phyloP scores from a whole-genome alignment of 2,797 vertebrate genomes.

The Carcharodon carcharias region DNA sequence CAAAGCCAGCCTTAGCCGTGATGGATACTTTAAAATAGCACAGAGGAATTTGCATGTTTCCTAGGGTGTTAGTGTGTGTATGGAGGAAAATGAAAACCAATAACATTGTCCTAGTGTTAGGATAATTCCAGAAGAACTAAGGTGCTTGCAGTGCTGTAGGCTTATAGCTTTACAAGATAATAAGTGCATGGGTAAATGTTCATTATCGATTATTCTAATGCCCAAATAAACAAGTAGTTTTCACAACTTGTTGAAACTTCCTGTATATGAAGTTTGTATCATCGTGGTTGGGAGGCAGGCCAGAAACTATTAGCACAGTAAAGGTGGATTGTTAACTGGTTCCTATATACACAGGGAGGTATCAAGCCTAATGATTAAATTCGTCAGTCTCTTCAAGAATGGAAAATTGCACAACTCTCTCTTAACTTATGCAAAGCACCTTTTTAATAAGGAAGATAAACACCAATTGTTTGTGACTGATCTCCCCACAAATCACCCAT shows the following conservation, averaged over 20 bases:
- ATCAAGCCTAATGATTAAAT: background rate
- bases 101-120: background rate
- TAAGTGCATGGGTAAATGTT: background rate
- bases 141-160: background rate
- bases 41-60: background rate
- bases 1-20: background rate
- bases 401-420: background rate
- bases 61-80: background rate
- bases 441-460: background rate
- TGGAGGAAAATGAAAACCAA: background rate
- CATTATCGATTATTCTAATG: background rate
- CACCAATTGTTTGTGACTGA: background rate
- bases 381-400: background rate
- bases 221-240: background rate
- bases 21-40: background rate
- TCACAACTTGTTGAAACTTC: background rate
- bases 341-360: background rate
- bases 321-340: background rate
- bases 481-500: background rate
- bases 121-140: background rate
- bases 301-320: background rate
- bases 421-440: background rate
- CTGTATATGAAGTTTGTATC: background rate
- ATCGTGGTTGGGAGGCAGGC: background rate
- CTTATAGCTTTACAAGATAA: background rate